Percentiles rank a stretch among this genome's conserved stretches.
These are phyloP conservation scores for Gnathonemus longibarbis DNA, from an alignment of 2,113 vertebrate species.

Conservation along the genomic window DNA sequence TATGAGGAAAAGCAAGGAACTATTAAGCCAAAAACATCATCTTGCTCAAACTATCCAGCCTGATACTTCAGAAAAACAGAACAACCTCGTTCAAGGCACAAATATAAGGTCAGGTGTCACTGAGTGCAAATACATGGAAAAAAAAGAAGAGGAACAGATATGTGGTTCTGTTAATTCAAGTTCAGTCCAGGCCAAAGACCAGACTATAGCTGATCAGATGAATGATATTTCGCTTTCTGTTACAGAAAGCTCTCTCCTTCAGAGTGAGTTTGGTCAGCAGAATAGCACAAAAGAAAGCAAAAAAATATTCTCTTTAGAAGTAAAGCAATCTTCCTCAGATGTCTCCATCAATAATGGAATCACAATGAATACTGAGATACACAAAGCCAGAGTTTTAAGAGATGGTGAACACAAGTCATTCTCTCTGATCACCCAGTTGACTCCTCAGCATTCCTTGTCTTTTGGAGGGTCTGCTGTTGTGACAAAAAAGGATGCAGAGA, in stretches of 20 bases:
- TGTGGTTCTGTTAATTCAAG: slow-evolving; percentile 27
- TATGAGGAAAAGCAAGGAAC: slow-evolving; percentile 40
- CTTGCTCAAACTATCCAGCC: slow-evolving; percentile 37
- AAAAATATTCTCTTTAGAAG: slow-evolving; percentile 15
- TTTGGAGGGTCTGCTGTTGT: slow-evolving; percentile 47
- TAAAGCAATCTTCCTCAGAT: slow-evolving; percentile 40
- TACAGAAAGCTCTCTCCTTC: slow-evolving; percentile 45
- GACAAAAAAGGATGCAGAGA: slow-evolving; percentile 63
- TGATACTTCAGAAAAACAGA: slow-evolving; percentile 39
- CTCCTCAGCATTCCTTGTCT: slow-evolving; percentile 57
- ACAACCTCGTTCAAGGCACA: slow-evolving; percentile 22
- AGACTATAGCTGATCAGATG: slow-evolving; percentile 41
- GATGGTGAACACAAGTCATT: slow-evolving; percentile 56
- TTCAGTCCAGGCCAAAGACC: slow-evolving; percentile 40
- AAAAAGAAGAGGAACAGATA: slow-evolving; percentile 36
- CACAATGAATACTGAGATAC: slow-evolving; percentile 42
- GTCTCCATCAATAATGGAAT: slow-evolving; percentile 28
- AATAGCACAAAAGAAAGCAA: slow-evolving; percentile 38
- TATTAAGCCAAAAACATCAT: slow-evolving; percentile 42
- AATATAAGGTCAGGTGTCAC: slow-evolving; percentile 38
- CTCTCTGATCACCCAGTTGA: slow-evolving; percentile 40
- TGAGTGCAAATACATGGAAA: slow-evolving; percentile 38
- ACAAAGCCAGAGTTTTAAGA: slow-evolving; percentile 28
- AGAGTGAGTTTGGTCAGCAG: slow-evolving; percentile 36
- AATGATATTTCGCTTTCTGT: slow-evolving; percentile 29